Percentiles rank a stretch among this genome's conserved stretches.
Evolutionary conservation across 2,888 invertebrate species (phyloP).

Genomic region (Stictocephala bisonia): DNA sequence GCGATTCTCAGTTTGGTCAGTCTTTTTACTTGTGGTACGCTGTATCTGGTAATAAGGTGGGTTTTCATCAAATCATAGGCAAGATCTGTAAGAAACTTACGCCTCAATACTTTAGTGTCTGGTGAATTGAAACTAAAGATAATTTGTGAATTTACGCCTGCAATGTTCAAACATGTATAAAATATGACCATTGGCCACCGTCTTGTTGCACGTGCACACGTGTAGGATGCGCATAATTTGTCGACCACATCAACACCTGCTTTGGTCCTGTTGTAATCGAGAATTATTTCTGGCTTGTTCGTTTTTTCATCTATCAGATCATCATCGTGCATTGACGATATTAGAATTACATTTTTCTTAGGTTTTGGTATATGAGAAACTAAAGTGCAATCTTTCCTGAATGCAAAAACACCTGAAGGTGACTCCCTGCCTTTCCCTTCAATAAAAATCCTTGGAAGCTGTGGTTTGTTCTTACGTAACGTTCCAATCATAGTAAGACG

Average conservation of each 20-base stretch:
- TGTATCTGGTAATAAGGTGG: too few species aligned
- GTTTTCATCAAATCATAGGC: too few species aligned
- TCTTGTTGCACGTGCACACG: conserved; percentile 46
- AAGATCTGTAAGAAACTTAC: too few species aligned
- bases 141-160: conserved; percentile 52
- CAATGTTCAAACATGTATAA: conserved; percentile 51
- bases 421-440: conserved; percentile 26
- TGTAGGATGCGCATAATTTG: conserved; percentile 49
- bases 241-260: conserved; percentile 47
- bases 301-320: conserved; percentile 45
- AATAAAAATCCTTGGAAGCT: conserved; percentile 34
- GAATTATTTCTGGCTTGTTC: conserved; percentile 52
- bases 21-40: too few species aligned
- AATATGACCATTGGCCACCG: conserved; percentile 53
- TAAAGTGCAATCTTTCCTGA: conserved; percentile 31
- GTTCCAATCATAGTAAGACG: conserved; percentile 54
- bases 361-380: conserved; percentile 44
- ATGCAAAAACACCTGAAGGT: conserved; percentile 41
- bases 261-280: conserved; percentile 50
- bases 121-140: too few species aligned
- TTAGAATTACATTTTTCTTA: conserved; percentile 45
- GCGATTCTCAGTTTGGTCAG: too few species aligned
- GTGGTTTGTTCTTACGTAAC: conserved; percentile 45
- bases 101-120: too few species aligned
- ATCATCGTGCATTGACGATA: conserved; percentile 48